These are phyloP conservation scores for Ashinkailepas kermadecensis DNA, from an alignment of 2,888 invertebrate genomes.

Conservation along the genomic window DNA sequence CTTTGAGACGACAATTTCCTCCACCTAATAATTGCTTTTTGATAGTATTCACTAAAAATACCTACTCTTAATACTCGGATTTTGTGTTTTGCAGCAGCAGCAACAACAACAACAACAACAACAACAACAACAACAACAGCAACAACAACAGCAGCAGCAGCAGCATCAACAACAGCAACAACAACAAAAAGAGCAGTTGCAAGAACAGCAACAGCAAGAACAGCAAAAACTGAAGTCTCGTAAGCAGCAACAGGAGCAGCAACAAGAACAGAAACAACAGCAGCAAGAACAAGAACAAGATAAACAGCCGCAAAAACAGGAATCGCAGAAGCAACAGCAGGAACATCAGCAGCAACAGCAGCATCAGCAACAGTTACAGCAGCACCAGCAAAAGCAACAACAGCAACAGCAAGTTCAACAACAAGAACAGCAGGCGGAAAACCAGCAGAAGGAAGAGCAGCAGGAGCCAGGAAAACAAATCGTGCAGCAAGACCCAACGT, in stretches of 20 bases:
- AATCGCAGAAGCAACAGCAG: no score
- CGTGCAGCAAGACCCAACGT: neutral
- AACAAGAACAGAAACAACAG: no score
- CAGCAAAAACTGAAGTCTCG: no score
- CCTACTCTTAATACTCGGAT: neutral
- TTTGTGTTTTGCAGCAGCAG: neutral
- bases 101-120: neutral
- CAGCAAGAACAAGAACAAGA: no score
- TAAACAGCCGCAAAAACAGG: no score
- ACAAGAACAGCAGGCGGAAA: neutral
- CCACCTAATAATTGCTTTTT: neutral
- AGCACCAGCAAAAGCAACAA: neutral
- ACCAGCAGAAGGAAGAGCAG: neutral
- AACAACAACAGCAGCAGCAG: neutral
- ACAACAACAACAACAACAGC: neutral
- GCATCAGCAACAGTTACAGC: neutral
- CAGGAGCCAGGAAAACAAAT: neutral
- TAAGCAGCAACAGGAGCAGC: no score
- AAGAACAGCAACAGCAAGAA: neutral
- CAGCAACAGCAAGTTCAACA: neutral
- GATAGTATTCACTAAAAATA: neutral
- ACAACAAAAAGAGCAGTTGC: neutral
- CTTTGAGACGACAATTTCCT: neutral
- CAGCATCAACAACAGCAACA: neutral
- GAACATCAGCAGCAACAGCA: constrained; percentile 3